A percentile compares a stretch with the other conserved stretches of the same genome.
Conservation (phyloP, 2,888 invertebrate species). For the Pandemis corylana region DNA sequence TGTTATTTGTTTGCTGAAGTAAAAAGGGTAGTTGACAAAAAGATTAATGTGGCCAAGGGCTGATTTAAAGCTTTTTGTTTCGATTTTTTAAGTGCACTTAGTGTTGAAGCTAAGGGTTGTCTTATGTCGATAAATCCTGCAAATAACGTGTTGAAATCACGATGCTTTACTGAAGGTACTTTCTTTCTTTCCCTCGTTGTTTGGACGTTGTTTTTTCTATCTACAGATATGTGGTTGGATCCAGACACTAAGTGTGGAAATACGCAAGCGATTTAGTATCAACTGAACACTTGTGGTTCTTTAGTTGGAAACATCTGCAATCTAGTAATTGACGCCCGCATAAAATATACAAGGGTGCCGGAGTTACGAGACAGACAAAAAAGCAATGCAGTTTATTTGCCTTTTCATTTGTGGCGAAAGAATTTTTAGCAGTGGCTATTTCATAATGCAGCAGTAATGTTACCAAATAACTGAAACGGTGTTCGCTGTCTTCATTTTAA, state of each 20-base stretch:
- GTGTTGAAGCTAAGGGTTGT: not conserved
- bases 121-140: not conserved
- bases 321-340: constrained; percentile 43
- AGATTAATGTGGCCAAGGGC: constrained; percentile 26
- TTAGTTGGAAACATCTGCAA: constrained; percentile 39
- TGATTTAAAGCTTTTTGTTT: constrained; percentile 31
- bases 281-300: constrained; percentile 17
- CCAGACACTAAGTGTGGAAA: constrained; percentile 8
- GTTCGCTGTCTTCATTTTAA: not conserved
- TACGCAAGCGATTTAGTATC: constrained; percentile 18
- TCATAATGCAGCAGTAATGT: not conserved
- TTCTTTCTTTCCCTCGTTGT: not conserved
- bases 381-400: constrained; percentile 35
- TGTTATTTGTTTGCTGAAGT: constrained; percentile 68
- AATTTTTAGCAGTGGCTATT: constrained; percentile 29
- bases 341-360: constrained; percentile 37
- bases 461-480: not conserved
- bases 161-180: not conserved
- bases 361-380: constrained; percentile 38
- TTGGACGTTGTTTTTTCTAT: constrained; percentile 3
- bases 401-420: constrained; percentile 29
- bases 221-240: constrained; percentile 3
- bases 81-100: constrained; percentile 39
- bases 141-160: not conserved
- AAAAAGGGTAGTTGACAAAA: constrained; percentile 55